Evolutionary conservation across 2,797 vertebrate species (phyloP).

Genomic region (Poeciliopsis presidionis): DNA sequence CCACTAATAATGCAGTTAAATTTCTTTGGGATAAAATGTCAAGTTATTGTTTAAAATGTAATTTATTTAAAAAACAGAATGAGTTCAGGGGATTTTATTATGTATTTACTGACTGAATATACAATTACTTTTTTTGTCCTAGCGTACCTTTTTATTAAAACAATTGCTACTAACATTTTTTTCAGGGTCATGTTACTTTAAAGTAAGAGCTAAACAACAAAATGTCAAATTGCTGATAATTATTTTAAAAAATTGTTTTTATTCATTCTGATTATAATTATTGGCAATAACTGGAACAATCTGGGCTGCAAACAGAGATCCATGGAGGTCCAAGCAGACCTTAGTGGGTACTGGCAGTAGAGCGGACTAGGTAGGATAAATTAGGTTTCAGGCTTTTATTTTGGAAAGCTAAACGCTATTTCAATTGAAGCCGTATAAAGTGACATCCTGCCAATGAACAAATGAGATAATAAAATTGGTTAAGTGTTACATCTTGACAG

Average conservation of each 20-base stretch:
- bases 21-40: neutral
- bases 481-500: neutral
- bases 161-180: neutral
- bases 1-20: conserved; percentile 55
- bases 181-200: no score
- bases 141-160: neutral
- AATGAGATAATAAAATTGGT: neutral
- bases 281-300: no score
- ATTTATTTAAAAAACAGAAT: neutral
- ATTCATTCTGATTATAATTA: neutral
- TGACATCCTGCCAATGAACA: neutral
- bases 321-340: neutral
- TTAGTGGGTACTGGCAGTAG: neutral
- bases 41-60: neutral
- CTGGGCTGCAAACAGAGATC: neutral
- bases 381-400: neutral
- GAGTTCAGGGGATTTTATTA: neutral
- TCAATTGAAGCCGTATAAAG: neutral
- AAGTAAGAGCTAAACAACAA: neutral
- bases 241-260: neutral
- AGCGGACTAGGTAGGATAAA: neutral
- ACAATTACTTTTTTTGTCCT: neutral
- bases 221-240: neutral
- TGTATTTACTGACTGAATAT: neutral
- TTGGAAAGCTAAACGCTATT: neutral